These are phyloP conservation scores for Octonoba sinensis DNA, from an alignment of 2,888 invertebrate genomes.

Conservation along the genomic window DNA sequence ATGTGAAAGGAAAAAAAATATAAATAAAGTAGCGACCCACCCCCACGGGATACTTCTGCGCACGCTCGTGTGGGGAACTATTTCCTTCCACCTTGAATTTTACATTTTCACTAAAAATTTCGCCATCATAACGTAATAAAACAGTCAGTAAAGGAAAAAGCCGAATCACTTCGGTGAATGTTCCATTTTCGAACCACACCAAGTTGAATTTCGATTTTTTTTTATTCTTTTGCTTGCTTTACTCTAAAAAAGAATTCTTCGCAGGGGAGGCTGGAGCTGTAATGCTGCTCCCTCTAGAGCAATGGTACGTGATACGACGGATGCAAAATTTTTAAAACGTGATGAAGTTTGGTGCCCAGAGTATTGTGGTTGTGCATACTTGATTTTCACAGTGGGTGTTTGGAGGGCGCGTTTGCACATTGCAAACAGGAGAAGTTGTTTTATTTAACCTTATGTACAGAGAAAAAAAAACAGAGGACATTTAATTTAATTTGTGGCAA, in stretches of 20 bases:
- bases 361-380: conserved; percentile 36
- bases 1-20: conserved; percentile 21
- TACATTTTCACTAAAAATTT: conserved; percentile 63
- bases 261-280: conserved; percentile 4
- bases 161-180: conserved; percentile 51
- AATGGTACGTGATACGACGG: conserved; percentile 45
- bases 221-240: conserved; percentile 46
- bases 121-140: conserved; percentile 63
- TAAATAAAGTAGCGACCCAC: neutral
- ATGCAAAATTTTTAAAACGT: conserved; percentile 63
- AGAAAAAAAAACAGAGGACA: no score
- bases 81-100: conserved; percentile 46
- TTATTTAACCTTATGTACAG: no score
- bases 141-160: conserved; percentile 63
- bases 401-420: conserved; percentile 28
- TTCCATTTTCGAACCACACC: conserved; percentile 28
- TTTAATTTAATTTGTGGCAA: no score
- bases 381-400: conserved; percentile 20
- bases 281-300: conserved; percentile 40
- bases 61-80: conserved; percentile 9
- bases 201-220: conserved; percentile 33
- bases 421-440: neutral
- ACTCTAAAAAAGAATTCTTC: conserved; percentile 6
- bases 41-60: conserved; percentile 12
- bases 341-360: conserved; percentile 51